A percentile compares a stretch with the other conserved stretches of the same genome.
phyloP scores from a whole-genome alignment of 2,113 vertebrate species.

The Alligator sinensis region DNA sequence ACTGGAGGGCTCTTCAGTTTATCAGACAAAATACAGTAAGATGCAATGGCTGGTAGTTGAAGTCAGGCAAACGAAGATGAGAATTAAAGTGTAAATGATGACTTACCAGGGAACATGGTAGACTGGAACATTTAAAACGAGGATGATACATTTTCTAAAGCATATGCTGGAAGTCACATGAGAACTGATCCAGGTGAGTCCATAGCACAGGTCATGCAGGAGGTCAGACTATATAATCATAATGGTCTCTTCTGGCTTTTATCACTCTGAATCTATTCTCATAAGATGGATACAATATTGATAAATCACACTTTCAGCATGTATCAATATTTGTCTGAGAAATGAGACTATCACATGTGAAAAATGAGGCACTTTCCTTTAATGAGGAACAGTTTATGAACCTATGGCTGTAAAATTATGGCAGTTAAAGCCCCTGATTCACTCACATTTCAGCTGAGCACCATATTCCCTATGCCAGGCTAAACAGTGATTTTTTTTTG shows the following conservation, averaged over 20 bases:
- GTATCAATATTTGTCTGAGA: background rate
- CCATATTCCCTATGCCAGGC: constrained; percentile 8
- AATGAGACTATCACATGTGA: background rate
- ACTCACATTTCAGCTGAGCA: background rate
- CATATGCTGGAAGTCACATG: background rate
- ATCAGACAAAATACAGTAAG: background rate
- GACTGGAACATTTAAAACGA: background rate
- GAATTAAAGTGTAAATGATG: background rate
- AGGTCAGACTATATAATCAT: background rate
- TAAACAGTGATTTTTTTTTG: constrained; percentile 30
- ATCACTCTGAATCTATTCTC: background rate
- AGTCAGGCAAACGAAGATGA: background rate
- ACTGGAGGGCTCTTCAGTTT: background rate
- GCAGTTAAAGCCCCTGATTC: constrained; percentile 1
- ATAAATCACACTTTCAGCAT: background rate
- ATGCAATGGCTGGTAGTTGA: background rate
- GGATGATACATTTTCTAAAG: background rate
- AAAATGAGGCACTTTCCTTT: background rate
- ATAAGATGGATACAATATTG: background rate
- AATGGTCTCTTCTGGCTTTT: background rate
- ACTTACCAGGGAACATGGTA: background rate
- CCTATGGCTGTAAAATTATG: background rate
- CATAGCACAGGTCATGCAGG: background rate
- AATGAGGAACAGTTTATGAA: background rate
- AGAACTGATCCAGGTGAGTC: background rate